These are phyloP conservation scores for Brachionus paranguensis DNA, from an alignment of 1,140 invertebrate genomes.

Conservation along the genomic window DNA sequence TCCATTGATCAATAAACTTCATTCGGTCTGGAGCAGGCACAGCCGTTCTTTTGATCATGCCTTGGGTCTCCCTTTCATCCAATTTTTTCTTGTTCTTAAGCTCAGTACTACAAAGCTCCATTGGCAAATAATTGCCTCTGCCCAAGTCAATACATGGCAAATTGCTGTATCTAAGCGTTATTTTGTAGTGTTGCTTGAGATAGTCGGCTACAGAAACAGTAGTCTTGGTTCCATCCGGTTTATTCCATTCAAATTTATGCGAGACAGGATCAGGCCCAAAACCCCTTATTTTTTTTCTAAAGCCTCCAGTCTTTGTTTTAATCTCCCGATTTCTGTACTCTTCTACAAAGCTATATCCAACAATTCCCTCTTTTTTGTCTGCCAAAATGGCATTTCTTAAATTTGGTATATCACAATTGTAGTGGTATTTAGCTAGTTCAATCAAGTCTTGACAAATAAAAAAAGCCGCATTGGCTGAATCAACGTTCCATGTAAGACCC, in stretches of 20 bases:
- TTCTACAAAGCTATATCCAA: neutral
- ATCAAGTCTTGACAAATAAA: slow-evolving; percentile 1
- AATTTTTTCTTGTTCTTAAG: slow-evolving; percentile 29
- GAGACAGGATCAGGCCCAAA: slow-evolving; percentile 11
- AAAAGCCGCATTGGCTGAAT: slow-evolving; percentile 25
- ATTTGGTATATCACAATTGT: neutral
- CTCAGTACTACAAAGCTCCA: slow-evolving; percentile 32
- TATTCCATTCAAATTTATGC: slow-evolving; percentile 1
- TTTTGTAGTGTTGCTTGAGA: neutral
- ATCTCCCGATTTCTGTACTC: neutral
- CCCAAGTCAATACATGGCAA: slow-evolving; percentile 35
- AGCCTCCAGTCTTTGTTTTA: slow-evolving; percentile 35
- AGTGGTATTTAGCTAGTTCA: neutral
- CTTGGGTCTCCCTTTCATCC: neutral
- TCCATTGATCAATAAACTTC: slow-evolving; percentile 1
- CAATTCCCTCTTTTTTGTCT: neutral
- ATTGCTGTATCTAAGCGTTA: neutral
- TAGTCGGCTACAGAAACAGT: neutral
- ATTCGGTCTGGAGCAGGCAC: slow-evolving; percentile 3
- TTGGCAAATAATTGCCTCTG: neutral
- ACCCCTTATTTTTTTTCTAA: slow-evolving; percentile 37
- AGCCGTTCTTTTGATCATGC: neutral
- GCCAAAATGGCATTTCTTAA: neutral
- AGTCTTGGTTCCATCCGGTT: neutral
- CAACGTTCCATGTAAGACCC: slow-evolving; percentile 34